These are phyloP conservation scores for Eumeta japonica DNA, from an alignment of 1,140 invertebrate species.

Conservation along the genomic window DNA sequence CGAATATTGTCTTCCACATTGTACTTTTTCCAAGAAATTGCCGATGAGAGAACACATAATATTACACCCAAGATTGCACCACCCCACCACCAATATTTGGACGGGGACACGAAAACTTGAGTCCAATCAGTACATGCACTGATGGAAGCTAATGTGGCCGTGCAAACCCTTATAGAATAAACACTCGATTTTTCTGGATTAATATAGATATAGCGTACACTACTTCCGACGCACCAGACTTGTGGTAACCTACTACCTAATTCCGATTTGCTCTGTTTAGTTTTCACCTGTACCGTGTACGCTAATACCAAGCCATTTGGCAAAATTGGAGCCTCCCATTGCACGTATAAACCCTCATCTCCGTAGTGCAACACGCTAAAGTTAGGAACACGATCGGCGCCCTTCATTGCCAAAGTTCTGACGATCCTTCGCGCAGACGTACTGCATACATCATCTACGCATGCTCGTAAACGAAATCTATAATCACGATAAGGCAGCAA, in stretches of 20 bases:
- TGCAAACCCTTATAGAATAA: slow-evolving; percentile 34
- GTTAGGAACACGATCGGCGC: slow-evolving; percentile 28
- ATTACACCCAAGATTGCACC: slow-evolving; percentile 26
- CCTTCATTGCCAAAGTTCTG: slow-evolving; percentile 25
- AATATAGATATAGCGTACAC: neutral
- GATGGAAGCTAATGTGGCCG: slow-evolving; percentile 27
- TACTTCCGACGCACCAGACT: slow-evolving; percentile 26
- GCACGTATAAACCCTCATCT: slow-evolving; percentile 21
- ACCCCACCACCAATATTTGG: neutral
- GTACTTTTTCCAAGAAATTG: slow-evolving; percentile 20
- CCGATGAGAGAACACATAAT: slow-evolving; percentile 18
- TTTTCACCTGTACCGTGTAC: slow-evolving; percentile 33
- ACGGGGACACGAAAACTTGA: slow-evolving; percentile 12
- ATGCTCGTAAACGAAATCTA: slow-evolving; percentile 36
- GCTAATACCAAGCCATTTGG: slow-evolving; percentile 36
- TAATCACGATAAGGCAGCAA: slow-evolving; percentile 43
- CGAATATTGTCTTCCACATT: slow-evolving; percentile 9
- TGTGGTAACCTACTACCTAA: slow-evolving; percentile 22
- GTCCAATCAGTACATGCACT: slow-evolving; percentile 28
- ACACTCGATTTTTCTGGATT: neutral
- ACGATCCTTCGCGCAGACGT: slow-evolving; percentile 26
- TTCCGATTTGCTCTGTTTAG: slow-evolving; percentile 20
- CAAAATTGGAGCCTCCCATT: slow-evolving; percentile 31
- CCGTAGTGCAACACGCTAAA: slow-evolving; percentile 12
- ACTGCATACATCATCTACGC: slow-evolving; percentile 26